Evolutionary conservation across 2,797 vertebrate species (phyloP), one percentile per base, ranked within the genome.

Genomic region (Ceryle rudis): DNA sequence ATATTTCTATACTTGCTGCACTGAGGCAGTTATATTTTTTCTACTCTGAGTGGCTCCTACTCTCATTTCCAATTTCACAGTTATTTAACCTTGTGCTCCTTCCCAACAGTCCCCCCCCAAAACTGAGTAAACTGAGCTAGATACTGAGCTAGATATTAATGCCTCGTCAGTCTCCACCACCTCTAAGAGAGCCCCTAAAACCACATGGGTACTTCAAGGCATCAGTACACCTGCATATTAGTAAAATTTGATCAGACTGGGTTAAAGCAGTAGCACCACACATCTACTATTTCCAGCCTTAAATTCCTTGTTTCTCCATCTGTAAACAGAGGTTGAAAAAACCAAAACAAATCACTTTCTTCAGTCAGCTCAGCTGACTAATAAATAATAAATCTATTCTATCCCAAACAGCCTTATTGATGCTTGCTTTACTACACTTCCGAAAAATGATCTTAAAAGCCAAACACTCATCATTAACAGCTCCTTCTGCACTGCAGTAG

Each of bases 121-220:
- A 52, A 7, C 17, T 22, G 37, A 73, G 7, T n/a, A 69, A 65
- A 21, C 8, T 5, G 15, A 49, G 23, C 42, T 37, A 65, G 35
- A 8, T 65, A 21, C 8, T 5, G 15, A 49, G 23, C 42, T 37
- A 65, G 35, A 8, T 65, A 26, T 37, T 44, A 69, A 55, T 9
- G 46, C 29, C 20, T 31, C 61, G 25, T 13, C 60, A 49, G 64
- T 10, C 28, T 58, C 60, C 14, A 18, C 11, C 3, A 2, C 11
- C 47, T 51, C 20, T 4, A n/a, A 5, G 4, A 87, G 18, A 66
- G 6, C 17, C 14, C 60, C 11, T 23, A 61, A 52, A 86, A 33
- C 2, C 0, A 0, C 25, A 26, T 8, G 11, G 9, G 13, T 16
- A 31, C 15, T 47, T 57, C 62, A 81, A 46, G 29, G 18, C 44